phyloP scores from a whole-genome alignment of 2,888 invertebrate genomes.

The Merodon equestris region DNA sequence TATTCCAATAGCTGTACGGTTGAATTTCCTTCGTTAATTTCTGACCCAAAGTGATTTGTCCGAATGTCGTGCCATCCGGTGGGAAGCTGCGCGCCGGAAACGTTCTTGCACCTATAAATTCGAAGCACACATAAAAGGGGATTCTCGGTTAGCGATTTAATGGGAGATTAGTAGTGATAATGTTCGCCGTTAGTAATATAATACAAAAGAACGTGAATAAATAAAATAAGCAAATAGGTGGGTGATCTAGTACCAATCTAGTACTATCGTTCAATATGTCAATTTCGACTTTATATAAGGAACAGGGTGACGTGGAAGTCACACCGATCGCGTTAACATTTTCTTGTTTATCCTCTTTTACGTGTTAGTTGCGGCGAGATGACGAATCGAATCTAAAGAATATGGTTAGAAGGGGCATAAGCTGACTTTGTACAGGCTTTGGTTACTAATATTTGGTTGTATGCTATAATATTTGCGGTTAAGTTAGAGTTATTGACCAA shows the following conservation, averaged over 20 bases:
- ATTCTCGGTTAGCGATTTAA: slow-evolving; percentile 54
- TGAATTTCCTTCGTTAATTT: slow-evolving; percentile 93
- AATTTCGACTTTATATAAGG: too few relatives aligned
- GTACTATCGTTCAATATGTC: too few relatives aligned
- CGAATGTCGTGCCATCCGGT: slow-evolving; percentile 94
- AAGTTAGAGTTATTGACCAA: slow-evolving; percentile 59
- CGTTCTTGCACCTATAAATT: slow-evolving; percentile 87
- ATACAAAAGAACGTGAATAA: too few relatives aligned
- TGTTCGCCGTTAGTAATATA: not conserved
- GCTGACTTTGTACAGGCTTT: slow-evolving; percentile 58
- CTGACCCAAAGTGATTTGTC: slow-evolving; percentile 92
- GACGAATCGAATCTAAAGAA: slow-evolving; percentile 19
- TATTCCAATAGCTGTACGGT: slow-evolving; percentile 97
- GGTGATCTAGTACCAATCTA: not conserved
- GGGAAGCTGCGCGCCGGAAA: slow-evolving; percentile 94
- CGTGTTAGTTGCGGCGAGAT: slow-evolving; percentile 52
- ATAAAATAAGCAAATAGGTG: too few relatives aligned
- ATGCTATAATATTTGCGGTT: too few relatives aligned
- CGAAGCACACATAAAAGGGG: slow-evolving; percentile 63
- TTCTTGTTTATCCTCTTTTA: slow-evolving; percentile 5
- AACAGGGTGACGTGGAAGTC: too few relatives aligned
- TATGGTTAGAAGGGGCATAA: slow-evolving; percentile 40
- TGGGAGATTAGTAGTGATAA: slow-evolving; percentile 59
- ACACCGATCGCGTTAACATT: not conserved
- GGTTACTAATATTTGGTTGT: slow-evolving; percentile 18